These are phyloP conservation scores for Epirrhoe tristata DNA, from an alignment of 2,888 invertebrate genomes.

Conservation along the genomic window DNA sequence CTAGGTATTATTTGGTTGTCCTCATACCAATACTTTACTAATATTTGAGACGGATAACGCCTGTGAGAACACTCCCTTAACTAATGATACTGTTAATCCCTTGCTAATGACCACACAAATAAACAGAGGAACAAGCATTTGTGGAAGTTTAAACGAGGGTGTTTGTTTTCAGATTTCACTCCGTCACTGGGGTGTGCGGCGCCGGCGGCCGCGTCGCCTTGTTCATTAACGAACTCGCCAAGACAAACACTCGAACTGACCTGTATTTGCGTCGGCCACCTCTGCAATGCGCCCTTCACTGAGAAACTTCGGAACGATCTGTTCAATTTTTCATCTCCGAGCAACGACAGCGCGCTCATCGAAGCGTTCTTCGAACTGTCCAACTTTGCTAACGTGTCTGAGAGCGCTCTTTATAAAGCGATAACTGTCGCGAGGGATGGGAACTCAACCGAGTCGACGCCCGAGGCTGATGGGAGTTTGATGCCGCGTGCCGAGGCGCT, in stretches of 20 bases:
- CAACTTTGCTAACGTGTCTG: slow-evolving; percentile 59
- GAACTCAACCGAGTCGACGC: slow-evolving; percentile 44
- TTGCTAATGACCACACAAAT: slow-evolving; percentile 29
- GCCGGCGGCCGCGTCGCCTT: slow-evolving; percentile 49
- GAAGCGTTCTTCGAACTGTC: slow-evolving; percentile 62
- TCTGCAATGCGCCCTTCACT: slow-evolving; percentile 72
- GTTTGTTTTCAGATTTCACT: slow-evolving; percentile 63
- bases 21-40: neutral
- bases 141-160: slow-evolving; percentile 36
- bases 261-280: slow-evolving; percentile 65
- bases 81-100: slow-evolving; percentile 32
- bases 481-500: slow-evolving; percentile 68
- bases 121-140: slow-evolving; percentile 24
- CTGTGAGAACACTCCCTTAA: neutral
- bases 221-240: slow-evolving; percentile 58
- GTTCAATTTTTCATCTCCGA: slow-evolving; percentile 60
- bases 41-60: neutral
- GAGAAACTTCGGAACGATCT: slow-evolving; percentile 60
- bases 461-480: slow-evolving; percentile 39
- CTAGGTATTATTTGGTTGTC: neutral
- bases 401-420: slow-evolving; percentile 56
- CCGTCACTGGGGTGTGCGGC: slow-evolving; percentile 65
- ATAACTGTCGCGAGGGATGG: slow-evolving; percentile 51
- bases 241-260: slow-evolving; percentile 60
- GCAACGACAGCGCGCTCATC: slow-evolving; percentile 52